Conservation (phyloP, 2,888 invertebrate species). For the Athrips mouffetella region DNA sequence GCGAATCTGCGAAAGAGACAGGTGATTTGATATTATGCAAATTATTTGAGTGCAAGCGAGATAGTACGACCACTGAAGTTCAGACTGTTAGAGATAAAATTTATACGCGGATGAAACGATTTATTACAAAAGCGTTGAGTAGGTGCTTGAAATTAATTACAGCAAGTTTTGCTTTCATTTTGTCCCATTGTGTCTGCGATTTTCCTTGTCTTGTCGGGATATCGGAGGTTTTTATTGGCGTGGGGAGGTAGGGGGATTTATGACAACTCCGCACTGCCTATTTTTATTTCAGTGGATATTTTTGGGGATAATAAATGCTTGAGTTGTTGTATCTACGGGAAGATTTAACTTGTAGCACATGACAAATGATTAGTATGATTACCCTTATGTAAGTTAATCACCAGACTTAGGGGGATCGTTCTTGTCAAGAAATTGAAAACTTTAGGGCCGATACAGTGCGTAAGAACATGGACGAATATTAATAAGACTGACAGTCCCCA, state of each 20-base stretch:
- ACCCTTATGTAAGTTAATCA: too few species aligned
- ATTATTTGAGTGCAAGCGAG: slow-evolving; percentile 51
- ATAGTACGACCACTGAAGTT: slow-evolving; percentile 52
- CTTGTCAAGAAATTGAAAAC: too few species aligned
- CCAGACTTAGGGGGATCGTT: too few species aligned
- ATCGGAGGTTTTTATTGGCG: slow-evolving; percentile 48
- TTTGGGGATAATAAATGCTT: slow-evolving; percentile 15
- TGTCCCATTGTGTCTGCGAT: slow-evolving; percentile 52
- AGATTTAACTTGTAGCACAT: slow-evolving; percentile 33
- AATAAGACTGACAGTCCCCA: too few species aligned
- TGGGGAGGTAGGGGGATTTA: slow-evolving; percentile 42
- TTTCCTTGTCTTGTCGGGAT: slow-evolving; percentile 51
- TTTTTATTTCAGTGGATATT: slow-evolving; percentile 28
- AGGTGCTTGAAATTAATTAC: slow-evolving; percentile 75
- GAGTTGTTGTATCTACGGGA: neutral
- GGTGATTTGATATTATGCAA: slow-evolving; percentile 70
- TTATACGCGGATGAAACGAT: slow-evolving; percentile 74
- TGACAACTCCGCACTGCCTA: slow-evolving; percentile 40
- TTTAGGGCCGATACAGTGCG: too few species aligned
- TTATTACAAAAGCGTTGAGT: slow-evolving; percentile 78
- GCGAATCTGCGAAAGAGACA: slow-evolving; percentile 70
- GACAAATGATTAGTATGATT: too few species aligned
- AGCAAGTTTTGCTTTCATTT: slow-evolving; percentile 67
- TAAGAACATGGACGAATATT: too few species aligned
- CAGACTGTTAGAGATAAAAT: slow-evolving; percentile 61